Evolutionary conservation across 2,888 invertebrate species (phyloP), one percentile per base, ranked within the genome.

Genomic region (Aleiodes leptofemur): DNA sequence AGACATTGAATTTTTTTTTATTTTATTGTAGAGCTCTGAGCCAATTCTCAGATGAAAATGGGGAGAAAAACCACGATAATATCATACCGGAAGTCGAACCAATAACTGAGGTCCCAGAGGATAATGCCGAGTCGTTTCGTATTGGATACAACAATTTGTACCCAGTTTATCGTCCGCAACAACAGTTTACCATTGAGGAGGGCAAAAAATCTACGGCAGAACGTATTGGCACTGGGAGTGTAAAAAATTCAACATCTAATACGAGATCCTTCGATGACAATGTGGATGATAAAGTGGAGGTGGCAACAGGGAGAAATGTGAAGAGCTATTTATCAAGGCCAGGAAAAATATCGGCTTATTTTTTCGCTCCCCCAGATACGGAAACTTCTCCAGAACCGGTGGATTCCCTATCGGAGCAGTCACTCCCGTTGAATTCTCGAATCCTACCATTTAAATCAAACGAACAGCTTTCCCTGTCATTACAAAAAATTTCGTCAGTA

Each of bases 141-240:
- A 31, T 48, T 29, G 56, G 29, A 8, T 56, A n/a, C n/a, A 53
- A 77, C 61, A 72, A 69, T 69, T 59, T 76, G 3, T 78, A 79
- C 74, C 76, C 79, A 9, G 55, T 72, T 3, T 78, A 81, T 73
- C 80, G 72, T 2, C 77, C 80, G 13, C 57, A 78, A 29, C 59
- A 76, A 23, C 69, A 72, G 1, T 81, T 77, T 14, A 16, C 73
- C 29, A 7, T 14, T 8, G 79, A 80, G 38, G 76, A 80, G 7
- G 57, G 59, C 23, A 7, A 11, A 59, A 29, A 74, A 34, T 75
- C 38, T 34, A 56, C 23, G 1, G 69, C 73, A 73, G 70, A 66
- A 16, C 34, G 50, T 43, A 13, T 69, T 34, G 4, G 71, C 76
- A 6, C 43, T 59, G 31, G 48, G 23, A 34, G 56, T 76, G n/a